Conservation (phyloP, 2,113 vertebrate genomes). For the Pomatostomus ruficeps region DNA sequence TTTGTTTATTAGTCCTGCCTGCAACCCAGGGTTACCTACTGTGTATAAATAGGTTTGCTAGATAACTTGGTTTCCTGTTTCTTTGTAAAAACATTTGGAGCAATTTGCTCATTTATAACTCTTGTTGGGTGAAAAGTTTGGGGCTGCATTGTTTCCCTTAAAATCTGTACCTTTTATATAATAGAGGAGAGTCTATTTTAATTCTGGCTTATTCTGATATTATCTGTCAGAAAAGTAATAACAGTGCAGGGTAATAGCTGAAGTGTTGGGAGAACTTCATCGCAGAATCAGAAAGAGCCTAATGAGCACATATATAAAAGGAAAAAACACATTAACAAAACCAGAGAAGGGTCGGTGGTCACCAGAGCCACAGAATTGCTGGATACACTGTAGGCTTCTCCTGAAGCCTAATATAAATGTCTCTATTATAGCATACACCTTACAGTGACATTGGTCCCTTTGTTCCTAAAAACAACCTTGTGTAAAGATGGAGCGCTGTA, state of each 20-base stretch:
- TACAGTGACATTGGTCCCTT: conserved; percentile 36
- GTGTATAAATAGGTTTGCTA: conserved; percentile 60
- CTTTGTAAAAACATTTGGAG: neutral
- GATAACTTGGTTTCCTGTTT: conserved; percentile 46
- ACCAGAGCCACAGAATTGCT: neutral
- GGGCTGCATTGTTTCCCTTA: neutral
- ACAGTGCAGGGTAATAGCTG: neutral
- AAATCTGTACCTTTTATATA: neutral
- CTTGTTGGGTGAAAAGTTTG: neutral
- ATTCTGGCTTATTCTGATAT: neutral
- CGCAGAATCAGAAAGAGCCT: neutral
- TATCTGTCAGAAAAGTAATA: neutral
- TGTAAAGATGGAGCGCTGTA: conserved; percentile 54
- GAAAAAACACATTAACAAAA: neutral
- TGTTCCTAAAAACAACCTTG: conserved; percentile 45
- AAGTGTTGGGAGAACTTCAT: neutral
- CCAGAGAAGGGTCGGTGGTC: neutral
- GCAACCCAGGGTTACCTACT: conserved; percentile 58
- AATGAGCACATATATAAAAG: neutral
- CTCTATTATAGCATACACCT: conserved; percentile 62
- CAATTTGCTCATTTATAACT: conserved; percentile 41
- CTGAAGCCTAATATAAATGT: conserved; percentile 57
- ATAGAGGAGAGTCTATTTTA: neutral
- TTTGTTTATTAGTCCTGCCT: conserved; percentile 55
- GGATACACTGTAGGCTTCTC: conserved; percentile 14